Conservation (phyloP, 2,113 vertebrate species). For the Nyctereutes procyonoides region DNA sequence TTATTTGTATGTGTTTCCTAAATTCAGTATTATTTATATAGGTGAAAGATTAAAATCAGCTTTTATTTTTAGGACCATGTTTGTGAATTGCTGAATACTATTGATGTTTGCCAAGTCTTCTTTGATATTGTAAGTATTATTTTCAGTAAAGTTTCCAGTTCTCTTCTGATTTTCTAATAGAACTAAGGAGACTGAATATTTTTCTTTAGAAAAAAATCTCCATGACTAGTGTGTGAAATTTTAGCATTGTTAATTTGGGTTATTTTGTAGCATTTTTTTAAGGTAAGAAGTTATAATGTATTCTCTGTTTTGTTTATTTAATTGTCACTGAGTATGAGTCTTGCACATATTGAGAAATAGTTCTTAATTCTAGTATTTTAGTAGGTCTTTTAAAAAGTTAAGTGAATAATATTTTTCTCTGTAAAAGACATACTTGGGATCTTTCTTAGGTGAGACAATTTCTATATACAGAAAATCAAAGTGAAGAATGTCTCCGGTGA, state of each 20-base stretch:
- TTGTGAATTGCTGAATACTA: slow-evolving; percentile 98
- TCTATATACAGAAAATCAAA: background rate
- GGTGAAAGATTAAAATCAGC: slow-evolving; percentile 25
- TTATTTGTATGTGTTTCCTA: slow-evolving; percentile 30
- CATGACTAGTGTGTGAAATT: slow-evolving; percentile 2
- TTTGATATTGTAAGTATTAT: slow-evolving; percentile 97
- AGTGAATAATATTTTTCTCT: slow-evolving; percentile 27
- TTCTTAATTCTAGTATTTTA: slow-evolving; percentile 51
- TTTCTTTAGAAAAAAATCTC: slow-evolving; percentile 36
- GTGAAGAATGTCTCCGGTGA: slow-evolving; percentile 17
- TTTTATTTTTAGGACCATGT: slow-evolving; percentile 93
- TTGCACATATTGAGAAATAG: slow-evolving; percentile 4
- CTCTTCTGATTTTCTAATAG: background rate
- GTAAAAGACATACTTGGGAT: background rate
- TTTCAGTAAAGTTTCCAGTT: slow-evolving; percentile 52
- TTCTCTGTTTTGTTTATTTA: background rate
- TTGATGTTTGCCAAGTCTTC: slow-evolving; percentile 99
- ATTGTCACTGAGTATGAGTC: background rate
- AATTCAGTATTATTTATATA: slow-evolving; percentile 50
- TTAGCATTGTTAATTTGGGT: slow-evolving; percentile 42
- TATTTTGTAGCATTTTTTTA: slow-evolving; percentile 44
- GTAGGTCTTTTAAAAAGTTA: background rate
- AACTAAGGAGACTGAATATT: background rate
- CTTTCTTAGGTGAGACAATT: slow-evolving; percentile 37
- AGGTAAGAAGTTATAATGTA: background rate